phyloP scores from a whole-genome alignment of 2,113 vertebrate genomes.

The Piaya cayana region DNA sequence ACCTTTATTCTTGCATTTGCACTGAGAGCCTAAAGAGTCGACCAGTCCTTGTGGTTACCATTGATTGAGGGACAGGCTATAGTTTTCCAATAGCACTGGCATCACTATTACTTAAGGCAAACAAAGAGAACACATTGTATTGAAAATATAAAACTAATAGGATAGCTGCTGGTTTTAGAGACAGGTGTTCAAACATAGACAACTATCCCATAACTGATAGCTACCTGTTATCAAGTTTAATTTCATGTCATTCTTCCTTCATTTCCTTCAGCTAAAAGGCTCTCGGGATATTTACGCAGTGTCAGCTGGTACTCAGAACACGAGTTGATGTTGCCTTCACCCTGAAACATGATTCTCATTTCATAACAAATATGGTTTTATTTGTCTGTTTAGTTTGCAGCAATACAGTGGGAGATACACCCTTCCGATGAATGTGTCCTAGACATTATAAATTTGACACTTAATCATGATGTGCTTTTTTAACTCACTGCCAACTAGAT shows the following conservation, averaged over 20 bases:
- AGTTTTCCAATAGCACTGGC: background rate
- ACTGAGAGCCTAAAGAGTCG: background rate
- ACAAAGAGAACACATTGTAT: background rate
- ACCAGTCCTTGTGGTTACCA: background rate
- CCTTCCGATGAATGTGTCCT: background rate
- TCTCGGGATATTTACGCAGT: background rate
- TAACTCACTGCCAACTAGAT: background rate
- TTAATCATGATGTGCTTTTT: background rate
- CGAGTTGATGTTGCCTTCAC: background rate
- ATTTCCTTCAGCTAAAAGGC: background rate
- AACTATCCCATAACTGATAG: background rate
- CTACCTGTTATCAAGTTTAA: background rate
- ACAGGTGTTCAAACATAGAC: background rate
- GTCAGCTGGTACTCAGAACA: background rate
- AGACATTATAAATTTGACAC: background rate
- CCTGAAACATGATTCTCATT: rapidly evolving
- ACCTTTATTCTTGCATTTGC: background rate
- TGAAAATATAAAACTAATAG: background rate
- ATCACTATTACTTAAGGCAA: background rate
- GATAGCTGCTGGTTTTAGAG: background rate
- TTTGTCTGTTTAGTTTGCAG: background rate
- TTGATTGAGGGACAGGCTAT: background rate
- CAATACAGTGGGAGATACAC: background rate
- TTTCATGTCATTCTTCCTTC: background rate
- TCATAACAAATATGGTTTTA: background rate